Conservation (phyloP, 2,888 invertebrate genomes). For the Tridacna gigas region DNA sequence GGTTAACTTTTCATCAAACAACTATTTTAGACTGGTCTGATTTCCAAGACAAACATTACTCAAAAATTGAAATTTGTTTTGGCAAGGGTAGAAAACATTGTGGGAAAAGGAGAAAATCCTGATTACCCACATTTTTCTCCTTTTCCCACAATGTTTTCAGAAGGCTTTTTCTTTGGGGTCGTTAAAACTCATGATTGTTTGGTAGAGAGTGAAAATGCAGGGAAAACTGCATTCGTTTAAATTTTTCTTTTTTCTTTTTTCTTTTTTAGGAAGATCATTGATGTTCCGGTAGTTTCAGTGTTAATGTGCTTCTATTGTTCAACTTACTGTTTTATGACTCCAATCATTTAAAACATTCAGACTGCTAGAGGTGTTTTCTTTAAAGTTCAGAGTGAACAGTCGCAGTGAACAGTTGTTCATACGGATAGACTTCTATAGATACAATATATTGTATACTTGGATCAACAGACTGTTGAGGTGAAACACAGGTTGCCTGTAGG, state of each 20-base stretch:
- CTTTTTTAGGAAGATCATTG: conserved; percentile 24
- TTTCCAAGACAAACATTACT: too few species aligned
- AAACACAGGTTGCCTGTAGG: conserved; percentile 4
- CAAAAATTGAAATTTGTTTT: neutral
- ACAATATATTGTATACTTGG: too few species aligned
- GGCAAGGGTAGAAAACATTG: too few species aligned
- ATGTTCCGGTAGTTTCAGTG: conserved; percentile 24
- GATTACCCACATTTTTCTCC: too few species aligned
- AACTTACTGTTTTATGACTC: neutral
- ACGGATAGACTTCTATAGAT: neutral
- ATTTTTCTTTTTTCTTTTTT: neutral
- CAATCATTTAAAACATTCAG: conserved; percentile 8
- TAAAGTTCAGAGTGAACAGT: neutral
- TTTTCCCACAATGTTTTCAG: neutral
- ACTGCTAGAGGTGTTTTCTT: neutral
- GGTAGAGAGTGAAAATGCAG: neutral
- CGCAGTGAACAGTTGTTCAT: neutral
- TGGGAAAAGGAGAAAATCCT: too few species aligned
- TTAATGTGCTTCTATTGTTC: conserved; percentile 18
- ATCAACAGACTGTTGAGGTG: too few species aligned
- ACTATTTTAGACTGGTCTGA: too few species aligned
- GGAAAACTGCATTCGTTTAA: neutral
- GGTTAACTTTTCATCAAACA: too few species aligned
- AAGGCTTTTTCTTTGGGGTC: neutral
- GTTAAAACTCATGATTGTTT: neutral